phyloP scores from a whole-genome alignment of 2,888 invertebrate species.

The Lepidocyrtinus sp. region DNA sequence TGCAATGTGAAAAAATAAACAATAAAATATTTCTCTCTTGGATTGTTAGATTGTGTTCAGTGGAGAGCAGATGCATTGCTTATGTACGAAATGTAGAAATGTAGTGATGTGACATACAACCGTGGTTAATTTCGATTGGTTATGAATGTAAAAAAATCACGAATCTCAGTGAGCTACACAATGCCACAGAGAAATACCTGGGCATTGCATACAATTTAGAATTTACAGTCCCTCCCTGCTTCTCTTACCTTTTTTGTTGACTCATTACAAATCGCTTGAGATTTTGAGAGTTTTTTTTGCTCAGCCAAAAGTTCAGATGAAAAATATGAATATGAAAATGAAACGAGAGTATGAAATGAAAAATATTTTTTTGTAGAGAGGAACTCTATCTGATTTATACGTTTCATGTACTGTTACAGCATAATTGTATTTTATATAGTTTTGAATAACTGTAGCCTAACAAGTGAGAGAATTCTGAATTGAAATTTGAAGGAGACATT shows the following conservation, averaged over 20 bases:
- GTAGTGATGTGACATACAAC: conserved; percentile 30
- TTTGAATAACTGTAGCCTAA: no score
- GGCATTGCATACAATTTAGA: neutral
- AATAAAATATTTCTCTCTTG: conserved; percentile 22
- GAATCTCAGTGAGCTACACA: conserved; percentile 52
- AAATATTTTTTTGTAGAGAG: neutral
- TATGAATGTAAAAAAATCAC: conserved; percentile 46
- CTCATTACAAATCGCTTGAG: neutral
- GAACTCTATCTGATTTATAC: neutral
- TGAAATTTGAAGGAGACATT: neutral
- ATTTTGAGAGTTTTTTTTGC: neutral
- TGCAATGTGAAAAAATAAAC: neutral
- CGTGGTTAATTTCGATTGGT: conserved; percentile 53
- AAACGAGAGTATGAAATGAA: neutral
- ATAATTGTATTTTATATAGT: neutral
- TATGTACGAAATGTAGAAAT: neutral
- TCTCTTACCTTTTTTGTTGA: neutral
- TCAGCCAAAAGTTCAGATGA: neutral
- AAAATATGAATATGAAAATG: neutral
- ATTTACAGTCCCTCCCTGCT: neutral
- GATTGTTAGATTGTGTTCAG: no score
- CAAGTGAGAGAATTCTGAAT: no score
- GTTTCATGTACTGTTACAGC: no score
- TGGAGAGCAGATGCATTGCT: conserved; percentile 35
- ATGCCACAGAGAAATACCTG: no score